A percentile compares a stretch with the other conserved stretches of the same genome.
These are phyloP conservation scores for Sceloporus tristichus DNA, from an alignment of 2,113 vertebrate genomes.

Conservation along the genomic window DNA sequence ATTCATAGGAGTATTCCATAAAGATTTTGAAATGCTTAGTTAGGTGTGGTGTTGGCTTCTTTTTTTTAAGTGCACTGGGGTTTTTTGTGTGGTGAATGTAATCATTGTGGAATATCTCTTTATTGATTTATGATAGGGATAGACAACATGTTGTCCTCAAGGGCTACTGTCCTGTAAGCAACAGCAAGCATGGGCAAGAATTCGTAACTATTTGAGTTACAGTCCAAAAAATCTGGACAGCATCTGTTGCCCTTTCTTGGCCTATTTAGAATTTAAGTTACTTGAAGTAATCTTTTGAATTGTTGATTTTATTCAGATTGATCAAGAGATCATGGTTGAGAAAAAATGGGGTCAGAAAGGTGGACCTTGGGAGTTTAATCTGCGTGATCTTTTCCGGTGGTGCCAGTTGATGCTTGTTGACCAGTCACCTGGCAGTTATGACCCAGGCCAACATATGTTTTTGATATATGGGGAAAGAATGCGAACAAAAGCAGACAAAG, in stretches of 20 bases:
- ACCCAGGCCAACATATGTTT: constrained; percentile 92
- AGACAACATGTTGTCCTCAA: not conserved
- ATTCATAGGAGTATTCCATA: not conserved
- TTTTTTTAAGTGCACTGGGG: too few species aligned
- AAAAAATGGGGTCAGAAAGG: constrained; percentile 95
- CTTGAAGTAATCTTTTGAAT: not conserved
- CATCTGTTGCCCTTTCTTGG: not conserved
- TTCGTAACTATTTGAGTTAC: not conserved
- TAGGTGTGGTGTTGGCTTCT: not conserved
- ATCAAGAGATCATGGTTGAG: constrained; percentile 88
- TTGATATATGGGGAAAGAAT: constrained; percentile 94
- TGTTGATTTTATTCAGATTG: constrained; percentile 79
- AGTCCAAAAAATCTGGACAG: not conserved
- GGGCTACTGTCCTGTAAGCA: not conserved
- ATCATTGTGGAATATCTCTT: not conserved
- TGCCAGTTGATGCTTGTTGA: constrained; percentile 96
- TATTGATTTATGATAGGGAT: not conserved
- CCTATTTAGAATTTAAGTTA: not conserved
- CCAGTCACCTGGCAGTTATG: constrained; percentile 90
- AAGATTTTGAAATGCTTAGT: not conserved
- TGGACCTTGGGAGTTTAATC: constrained; percentile 98
- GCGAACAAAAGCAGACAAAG: constrained; percentile 89
- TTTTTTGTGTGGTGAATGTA: not conserved
- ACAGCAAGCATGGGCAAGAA: not conserved
- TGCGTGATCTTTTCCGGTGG: constrained; percentile 97